Evolutionary conservation across 2,888 invertebrate species (phyloP), one percentile per base, ranked within the genome.

Genomic region (Dryobota labecula): DNA sequence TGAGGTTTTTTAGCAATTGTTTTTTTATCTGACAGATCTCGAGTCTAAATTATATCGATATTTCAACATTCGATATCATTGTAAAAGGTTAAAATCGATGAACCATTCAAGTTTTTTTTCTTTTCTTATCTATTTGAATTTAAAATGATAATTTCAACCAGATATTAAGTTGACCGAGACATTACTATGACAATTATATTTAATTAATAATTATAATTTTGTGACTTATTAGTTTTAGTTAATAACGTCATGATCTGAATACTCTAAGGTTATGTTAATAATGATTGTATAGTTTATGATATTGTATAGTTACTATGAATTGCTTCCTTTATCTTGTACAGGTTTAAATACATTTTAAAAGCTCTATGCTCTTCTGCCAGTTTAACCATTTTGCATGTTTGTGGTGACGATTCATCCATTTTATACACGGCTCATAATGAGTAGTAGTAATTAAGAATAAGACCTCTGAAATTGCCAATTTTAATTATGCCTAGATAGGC

Each of bases 231-330:
- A 78, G 38, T 78, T 78, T 75, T 75, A 84, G 70, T 66, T 66
- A 57, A 66, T 65, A 74, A 68, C 54, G 71, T 76, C 64, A 75
- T 79, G 88, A 87, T 89, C 88, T 89, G 88, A 88, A 87, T 88
- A 88, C 84, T 87, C 82, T 84, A 78, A 76, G 76, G 49, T 78
- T 73, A 78, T 70, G 66, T 63, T 73, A 45, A 56, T 79, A 36
- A 56, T 66, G n/a, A 73, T 70, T 84, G 70, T 76, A 82, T 51
- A 69, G 71, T 75, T 69, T 68, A 78, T 76, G 53, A 33, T 51
- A 64, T 30, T 70, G 30, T 68, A 72, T 61, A 72, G 60, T 75
- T 74, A 68, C 41, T 61, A 60, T 65, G 24, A 66, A 67, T 53
- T 53, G 65, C 62, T 80, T 71, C 58, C 56, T 45, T 43, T 15